Evolutionary conservation across 2,113 vertebrate genomes (phyloP).

Genomic region (Abramis brama): DNA sequence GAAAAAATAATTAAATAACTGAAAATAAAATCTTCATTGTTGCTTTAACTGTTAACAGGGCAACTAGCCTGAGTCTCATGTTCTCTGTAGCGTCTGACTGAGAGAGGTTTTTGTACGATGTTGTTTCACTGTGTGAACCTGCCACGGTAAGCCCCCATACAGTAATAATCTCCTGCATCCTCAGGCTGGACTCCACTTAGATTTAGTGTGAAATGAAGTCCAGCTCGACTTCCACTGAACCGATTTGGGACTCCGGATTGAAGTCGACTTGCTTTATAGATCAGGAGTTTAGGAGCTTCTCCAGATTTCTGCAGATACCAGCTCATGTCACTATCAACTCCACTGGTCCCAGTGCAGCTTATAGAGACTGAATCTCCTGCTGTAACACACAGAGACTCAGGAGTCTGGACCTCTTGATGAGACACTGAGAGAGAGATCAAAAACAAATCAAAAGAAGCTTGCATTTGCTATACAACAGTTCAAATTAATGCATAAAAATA

Average conservation of each 20-base stretch:
- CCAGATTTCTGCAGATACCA: constrained; percentile 8
- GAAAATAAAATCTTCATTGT: no score
- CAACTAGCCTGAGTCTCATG: no score
- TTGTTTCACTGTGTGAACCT: background rate
- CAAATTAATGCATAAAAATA: background rate
- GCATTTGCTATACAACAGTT: background rate
- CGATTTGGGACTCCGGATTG: background rate
- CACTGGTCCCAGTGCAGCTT: constrained; percentile 11
- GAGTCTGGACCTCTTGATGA: constrained; percentile 19
- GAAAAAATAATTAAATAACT: no score
- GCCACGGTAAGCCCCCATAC: no score
- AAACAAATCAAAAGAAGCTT: background rate
- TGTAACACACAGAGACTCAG: constrained; percentile 11
- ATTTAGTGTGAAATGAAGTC: background rate
- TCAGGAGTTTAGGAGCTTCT: constrained; percentile 25
- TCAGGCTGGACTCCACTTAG: constrained; percentile 24
- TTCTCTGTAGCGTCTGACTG: background rate
- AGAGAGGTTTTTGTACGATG: background rate
- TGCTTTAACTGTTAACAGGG: no score
- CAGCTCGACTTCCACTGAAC: background rate
- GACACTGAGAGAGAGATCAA: constrained; percentile 2
- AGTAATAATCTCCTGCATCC: constrained; percentile 36
- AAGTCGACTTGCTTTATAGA: rapidly evolving
- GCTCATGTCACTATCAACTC: constrained; percentile 5
- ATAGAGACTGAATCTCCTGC: constrained; percentile 7